Percentiles rank a stretch among this genome's conserved stretches.
Evolutionary conservation across 2,113 vertebrate species (phyloP).

Genomic region (Nettapus auritus): DNA sequence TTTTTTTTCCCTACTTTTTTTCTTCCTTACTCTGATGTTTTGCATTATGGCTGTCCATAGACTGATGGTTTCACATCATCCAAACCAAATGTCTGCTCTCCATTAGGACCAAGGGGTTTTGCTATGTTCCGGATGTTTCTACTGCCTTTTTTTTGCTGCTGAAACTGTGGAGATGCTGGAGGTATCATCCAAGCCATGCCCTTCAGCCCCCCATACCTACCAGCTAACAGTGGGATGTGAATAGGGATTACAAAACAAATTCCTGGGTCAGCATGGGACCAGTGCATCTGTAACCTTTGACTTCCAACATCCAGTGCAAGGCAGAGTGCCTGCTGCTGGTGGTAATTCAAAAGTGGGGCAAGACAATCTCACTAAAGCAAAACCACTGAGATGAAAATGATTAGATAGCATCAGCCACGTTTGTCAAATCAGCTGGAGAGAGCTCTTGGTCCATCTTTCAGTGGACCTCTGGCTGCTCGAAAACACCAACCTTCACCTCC

Average conservation of each 20-base stretch:
- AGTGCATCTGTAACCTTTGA: rapidly evolving
- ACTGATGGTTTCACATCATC: neutral
- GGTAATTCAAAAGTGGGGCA: neutral
- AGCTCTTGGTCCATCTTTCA: neutral
- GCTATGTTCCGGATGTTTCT: neutral
- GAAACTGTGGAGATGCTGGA: neutral
- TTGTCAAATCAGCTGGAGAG: neutral
- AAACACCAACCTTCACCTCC: neutral
- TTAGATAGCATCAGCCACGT: neutral
- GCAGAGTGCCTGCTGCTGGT: rapidly evolving
- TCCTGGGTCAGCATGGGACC: neutral
- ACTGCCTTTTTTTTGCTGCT: neutral
- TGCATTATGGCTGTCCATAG: neutral
- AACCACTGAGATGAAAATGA: neutral
- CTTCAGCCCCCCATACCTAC: neutral
- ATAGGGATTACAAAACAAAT: neutral
- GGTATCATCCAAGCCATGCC: neutral
- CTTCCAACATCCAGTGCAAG: neutral
- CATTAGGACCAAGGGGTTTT: neutral
- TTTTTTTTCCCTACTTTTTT: neutral
- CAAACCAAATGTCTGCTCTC: neutral
- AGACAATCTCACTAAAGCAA: neutral
- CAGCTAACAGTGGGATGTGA: neutral
- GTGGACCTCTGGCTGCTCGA: constrained; percentile 10
- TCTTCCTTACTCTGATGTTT: neutral